A percentile compares a stretch with the other conserved stretches of the same genome.
These are phyloP conservation scores for Microhierax caerulescens DNA, from an alignment of 2,797 vertebrate genomes.

Conservation along the genomic window DNA sequence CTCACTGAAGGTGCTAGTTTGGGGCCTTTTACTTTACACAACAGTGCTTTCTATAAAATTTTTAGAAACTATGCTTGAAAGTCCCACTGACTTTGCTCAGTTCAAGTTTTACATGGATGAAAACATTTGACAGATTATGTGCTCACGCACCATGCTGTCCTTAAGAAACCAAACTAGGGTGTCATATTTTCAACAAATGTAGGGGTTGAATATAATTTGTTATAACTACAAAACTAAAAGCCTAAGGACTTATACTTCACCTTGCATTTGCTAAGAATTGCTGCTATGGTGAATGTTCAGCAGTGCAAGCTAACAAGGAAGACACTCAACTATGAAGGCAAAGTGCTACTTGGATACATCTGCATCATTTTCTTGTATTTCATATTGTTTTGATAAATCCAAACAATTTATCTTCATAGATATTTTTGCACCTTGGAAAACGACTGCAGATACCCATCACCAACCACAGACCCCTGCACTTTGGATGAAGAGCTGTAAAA, in stretches of 20 bases:
- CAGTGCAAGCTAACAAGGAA: background rate
- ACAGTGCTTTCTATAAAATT: background rate
- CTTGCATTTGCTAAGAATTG: background rate
- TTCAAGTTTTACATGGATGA: background rate
- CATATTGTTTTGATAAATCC: background rate
- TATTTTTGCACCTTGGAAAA: background rate
- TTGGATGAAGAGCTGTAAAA: background rate
- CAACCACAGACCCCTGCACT: background rate
- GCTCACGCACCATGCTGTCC: background rate
- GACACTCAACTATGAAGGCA: background rate
- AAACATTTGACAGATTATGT: background rate
- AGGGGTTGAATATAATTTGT: background rate
- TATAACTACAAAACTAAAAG: background rate
- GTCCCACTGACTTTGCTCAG: background rate
- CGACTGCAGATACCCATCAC: background rate
- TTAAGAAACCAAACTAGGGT: background rate
- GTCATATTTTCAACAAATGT: background rate
- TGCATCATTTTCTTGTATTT: background rate
- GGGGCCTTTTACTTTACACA: background rate
- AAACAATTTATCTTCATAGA: background rate
- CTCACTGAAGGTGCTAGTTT: background rate
- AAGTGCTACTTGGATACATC: background rate
- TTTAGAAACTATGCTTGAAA: background rate
- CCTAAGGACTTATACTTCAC: background rate
- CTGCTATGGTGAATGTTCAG: background rate